phyloP scores from a whole-genome alignment of 2,888 invertebrate genomes.

The Spatulosminthurus flaviceps region DNA sequence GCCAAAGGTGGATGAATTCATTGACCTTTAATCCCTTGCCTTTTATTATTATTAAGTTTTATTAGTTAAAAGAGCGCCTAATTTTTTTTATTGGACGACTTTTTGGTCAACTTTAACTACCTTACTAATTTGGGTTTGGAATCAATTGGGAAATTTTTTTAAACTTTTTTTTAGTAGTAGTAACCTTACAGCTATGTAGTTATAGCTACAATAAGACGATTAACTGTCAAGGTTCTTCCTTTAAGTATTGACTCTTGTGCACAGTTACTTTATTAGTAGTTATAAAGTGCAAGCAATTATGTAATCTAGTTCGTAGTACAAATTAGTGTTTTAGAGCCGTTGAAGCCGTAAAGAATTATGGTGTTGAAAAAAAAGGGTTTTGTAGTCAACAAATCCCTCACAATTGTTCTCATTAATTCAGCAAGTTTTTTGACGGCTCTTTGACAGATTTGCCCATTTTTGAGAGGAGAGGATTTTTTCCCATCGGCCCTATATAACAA shows the following conservation, averaged over 20 bases:
- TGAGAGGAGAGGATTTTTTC: neutral
- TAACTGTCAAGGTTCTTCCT: no score
- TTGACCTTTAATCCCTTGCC: constrained; percentile 42
- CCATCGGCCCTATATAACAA: neutral
- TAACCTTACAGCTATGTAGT: no score
- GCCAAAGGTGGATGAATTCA: constrained; percentile 33
- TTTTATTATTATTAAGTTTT: neutral
- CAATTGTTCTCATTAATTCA: constrained; percentile 9
- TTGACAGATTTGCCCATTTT: constrained; percentile 33
- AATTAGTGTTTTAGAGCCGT: neutral
- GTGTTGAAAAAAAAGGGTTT: neutral
- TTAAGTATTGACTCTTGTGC: no score
- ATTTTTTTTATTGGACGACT: constrained; percentile 29
- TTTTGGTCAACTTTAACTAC: constrained; percentile 20
- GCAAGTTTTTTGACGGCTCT: neutral
- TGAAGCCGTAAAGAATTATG: neutral
- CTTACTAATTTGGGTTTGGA: constrained; percentile 40
- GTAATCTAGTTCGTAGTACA: neutral
- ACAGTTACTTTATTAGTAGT: no score
- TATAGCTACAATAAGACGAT: no score
- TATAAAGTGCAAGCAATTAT: no score
- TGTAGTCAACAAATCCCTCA: neutral
- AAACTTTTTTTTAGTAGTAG: neutral
- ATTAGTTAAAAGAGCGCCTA: constrained; percentile 16
- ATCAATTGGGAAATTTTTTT: neutral